Evolutionary conservation across 1,140 invertebrate species (phyloP).

Genomic region (Delia radicum): DNA sequence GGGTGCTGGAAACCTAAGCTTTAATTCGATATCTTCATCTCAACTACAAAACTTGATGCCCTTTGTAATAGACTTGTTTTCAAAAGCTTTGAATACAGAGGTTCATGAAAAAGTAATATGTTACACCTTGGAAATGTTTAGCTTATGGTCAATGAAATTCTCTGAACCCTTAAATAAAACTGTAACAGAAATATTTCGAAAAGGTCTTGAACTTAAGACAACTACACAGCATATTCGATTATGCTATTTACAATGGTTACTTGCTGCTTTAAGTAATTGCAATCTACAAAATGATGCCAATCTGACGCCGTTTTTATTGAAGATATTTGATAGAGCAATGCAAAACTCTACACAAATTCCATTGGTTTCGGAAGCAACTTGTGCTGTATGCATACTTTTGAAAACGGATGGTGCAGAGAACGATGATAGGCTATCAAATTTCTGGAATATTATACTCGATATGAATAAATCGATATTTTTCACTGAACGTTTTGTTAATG

Average conservation of each 20-base stretch:
- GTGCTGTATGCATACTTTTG: conserved; percentile 73
- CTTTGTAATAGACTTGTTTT: conserved; percentile 67
- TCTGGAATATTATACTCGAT: conserved; percentile 73
- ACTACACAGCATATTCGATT: conserved; percentile 75
- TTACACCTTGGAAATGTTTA: conserved; percentile 76
- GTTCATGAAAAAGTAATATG: conserved; percentile 90
- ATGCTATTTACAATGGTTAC: conserved; percentile 75
- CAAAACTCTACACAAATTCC: conserved; percentile 62
- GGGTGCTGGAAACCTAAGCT: conserved; percentile 79
- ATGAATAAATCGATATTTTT: conserved; percentile 78
- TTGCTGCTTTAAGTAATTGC: conserved; percentile 63
- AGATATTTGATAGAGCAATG: conserved; percentile 70
- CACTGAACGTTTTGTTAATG: conserved; percentile 76
- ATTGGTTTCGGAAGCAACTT: conserved; percentile 76
- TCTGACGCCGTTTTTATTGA: conserved; percentile 64
- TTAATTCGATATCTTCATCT: conserved; percentile 66
- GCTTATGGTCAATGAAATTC: conserved; percentile 75
- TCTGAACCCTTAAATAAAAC: conserved; percentile 67
- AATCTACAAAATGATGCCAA: conserved; percentile 57
- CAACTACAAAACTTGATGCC: conserved; percentile 64
- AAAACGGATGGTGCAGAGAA: conserved; percentile 58
- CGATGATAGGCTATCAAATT: conserved; percentile 48
- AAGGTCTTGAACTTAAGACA: conserved; percentile 76
- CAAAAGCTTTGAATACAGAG: conserved; percentile 82
- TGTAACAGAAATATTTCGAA: conserved; percentile 77